Base-by-base conservation (phyloP, 2,888 invertebrate genomes). In the Eupithecia tripunctaria region DNA sequence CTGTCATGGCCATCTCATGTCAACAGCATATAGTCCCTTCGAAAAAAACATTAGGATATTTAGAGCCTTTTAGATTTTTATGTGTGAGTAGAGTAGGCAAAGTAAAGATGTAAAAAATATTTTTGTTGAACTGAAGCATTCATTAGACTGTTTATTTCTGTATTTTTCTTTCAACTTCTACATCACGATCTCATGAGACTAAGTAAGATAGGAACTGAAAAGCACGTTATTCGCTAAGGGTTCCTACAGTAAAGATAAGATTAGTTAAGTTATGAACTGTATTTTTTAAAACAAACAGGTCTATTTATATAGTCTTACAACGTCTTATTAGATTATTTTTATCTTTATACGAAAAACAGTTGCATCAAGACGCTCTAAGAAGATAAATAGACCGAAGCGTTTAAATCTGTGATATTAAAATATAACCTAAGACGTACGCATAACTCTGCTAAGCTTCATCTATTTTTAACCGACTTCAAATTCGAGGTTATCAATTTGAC, bases 171-270 rank as follows among this genome's bases (percentile, higher is more conserved):
- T 14, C 21, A 25, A 56, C 12, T 25, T 56, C 25, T 21, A 56
- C 56, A 56, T 56, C 56, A 56, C 56, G 56, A 56, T 56, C 56
- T 56, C 56, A 12, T 56, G n/a, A 51, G 51, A 51, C 51, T 21
- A 25, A 56, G 47, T 47, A 51, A n/a, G 21, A 51, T 43, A 43
- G 8, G n/a, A 56, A 56, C 14, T 51, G 8, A 21, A 51, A 21
- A 47, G 8, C 21, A 56, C 1, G 56, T 56, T 56, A 56, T 56
- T 56, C 25, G 12, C 5, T 7, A 47, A 25, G 56, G 32, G 56
- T 25, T 56, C 12, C 56, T 56, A 21, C 25, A 25, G 56, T 51
- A 21, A n/a, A 51, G 21, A 21, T 51, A 51, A 10, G 43, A 43
- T n/a, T 47, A 47, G 47, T 8, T 47, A 47, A 47, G 51, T 51